phyloP scores from a whole-genome alignment of 92 coral and sea anemone genomes.

The Phymanthus crucifer region DNA sequence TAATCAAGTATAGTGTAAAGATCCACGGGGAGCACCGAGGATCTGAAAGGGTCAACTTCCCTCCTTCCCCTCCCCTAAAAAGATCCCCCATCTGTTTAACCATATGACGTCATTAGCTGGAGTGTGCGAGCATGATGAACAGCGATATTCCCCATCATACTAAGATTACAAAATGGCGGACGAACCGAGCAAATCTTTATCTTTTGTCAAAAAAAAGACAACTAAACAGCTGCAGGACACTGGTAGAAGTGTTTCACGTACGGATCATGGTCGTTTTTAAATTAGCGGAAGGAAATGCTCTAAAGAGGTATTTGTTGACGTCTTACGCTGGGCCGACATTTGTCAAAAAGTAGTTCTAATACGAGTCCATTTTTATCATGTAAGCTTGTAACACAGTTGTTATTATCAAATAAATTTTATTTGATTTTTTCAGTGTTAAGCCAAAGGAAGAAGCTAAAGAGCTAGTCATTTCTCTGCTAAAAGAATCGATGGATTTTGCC shows the following conservation, averaged over 20 bases:
- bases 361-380: neutral
- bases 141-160: slow-evolving; percentile 25
- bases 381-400: neutral
- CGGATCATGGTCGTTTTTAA: slow-evolving; percentile 43
- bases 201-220: slow-evolving; percentile 57
- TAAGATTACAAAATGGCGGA: slow-evolving; percentile 62
- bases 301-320: slow-evolving; percentile 58
- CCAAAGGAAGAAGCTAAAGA: slow-evolving; percentile 78
- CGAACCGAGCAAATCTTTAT: slow-evolving; percentile 41
- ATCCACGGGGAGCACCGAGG: neutral
- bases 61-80: too few species aligned
- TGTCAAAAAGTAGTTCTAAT: neutral
- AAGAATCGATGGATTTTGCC: slow-evolving; percentile 80
- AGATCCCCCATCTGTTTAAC: too few species aligned
- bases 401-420: neutral
- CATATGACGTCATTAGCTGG: too few species aligned
- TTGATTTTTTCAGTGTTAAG: slow-evolving; percentile 52
- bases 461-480: slow-evolving; percentile 70
- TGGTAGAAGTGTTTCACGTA: slow-evolving; percentile 21
- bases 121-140: slow-evolving; percentile 1
- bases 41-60: neutral
- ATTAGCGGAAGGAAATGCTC: slow-evolving; percentile 88
- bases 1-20: neutral
- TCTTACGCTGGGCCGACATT: neutral
- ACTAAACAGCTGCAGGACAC: slow-evolving; percentile 27